These are phyloP conservation scores for Epistrophe eligans DNA, from an alignment of 2,888 invertebrate species.

Conservation along the genomic window DNA sequence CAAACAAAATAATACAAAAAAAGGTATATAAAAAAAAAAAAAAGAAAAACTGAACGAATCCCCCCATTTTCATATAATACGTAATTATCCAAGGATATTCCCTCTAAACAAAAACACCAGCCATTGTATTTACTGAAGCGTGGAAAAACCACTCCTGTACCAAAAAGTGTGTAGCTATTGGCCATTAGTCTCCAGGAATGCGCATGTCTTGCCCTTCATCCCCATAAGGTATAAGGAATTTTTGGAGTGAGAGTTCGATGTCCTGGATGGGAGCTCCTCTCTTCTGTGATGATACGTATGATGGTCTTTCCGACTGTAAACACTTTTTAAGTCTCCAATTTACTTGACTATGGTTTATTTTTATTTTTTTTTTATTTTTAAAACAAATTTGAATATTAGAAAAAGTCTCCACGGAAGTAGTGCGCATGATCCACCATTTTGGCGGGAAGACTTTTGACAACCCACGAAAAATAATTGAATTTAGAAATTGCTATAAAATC, in stretches of 20 bases:
- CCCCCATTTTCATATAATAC: constrained; percentile 56
- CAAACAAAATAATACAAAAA: not conserved
- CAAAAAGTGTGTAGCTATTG: constrained; percentile 74
- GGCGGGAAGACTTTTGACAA: constrained; percentile 53
- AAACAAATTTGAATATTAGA: constrained; percentile 25
- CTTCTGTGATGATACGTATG: too few species aligned
- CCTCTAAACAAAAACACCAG: constrained; percentile 75
- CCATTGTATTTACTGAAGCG: constrained; percentile 75
- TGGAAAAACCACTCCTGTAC: constrained; percentile 76
- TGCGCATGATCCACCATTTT: constrained; percentile 64
- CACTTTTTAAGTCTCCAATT: constrained; percentile 55
- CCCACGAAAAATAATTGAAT: constrained; percentile 19
- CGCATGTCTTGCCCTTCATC: constrained; percentile 63
- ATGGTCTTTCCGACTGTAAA: not conserved
- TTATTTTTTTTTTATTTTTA: not conserved
- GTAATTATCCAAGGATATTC: constrained; percentile 75
- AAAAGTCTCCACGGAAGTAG: constrained; percentile 56
- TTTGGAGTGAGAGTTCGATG: constrained; percentile 45
- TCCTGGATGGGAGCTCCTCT: not conserved
- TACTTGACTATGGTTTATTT: constrained; percentile 10
- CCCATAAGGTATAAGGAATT: not conserved
- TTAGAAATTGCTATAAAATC: not conserved
- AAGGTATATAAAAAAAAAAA: not conserved
- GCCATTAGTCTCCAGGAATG: constrained; percentile 66
- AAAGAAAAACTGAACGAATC: constrained; percentile 11